Conservation (phyloP, 2,888 invertebrate species). For the Dynastes maya region DNA sequence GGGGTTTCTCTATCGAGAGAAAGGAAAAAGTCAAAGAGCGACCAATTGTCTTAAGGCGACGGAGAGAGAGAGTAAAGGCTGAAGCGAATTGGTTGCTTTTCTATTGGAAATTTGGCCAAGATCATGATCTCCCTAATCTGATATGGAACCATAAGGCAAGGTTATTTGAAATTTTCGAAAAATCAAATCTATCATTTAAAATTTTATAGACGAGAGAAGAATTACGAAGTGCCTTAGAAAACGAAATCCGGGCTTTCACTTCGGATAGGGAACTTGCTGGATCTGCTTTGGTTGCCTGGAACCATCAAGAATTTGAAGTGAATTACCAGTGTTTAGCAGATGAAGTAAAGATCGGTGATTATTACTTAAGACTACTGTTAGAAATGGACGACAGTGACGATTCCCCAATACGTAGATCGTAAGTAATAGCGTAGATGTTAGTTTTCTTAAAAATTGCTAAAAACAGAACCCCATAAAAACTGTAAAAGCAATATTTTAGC, state of each 20-base stretch:
- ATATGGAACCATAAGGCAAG: conserved; percentile 98
- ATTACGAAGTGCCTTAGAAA: conserved; percentile 91
- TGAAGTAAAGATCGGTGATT: conserved; percentile 98
- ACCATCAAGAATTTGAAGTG: conserved; percentile 97
- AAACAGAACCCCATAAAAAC: too few relatives aligned
- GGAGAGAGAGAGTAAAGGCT: conserved; percentile 90
- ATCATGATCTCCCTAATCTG: conserved; percentile 95
- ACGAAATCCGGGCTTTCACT: conserved; percentile 91
- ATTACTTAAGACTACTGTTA: conserved; percentile 93
- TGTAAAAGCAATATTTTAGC: too few relatives aligned
- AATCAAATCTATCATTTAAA: not conserved
- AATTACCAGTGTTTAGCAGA: conserved; percentile 94
- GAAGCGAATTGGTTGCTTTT: conserved; percentile 94
- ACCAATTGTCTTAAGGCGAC: conserved; percentile 92
- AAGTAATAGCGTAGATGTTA: conserved; percentile 69
- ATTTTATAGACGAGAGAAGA: conserved; percentile 90
- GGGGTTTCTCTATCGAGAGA: conserved; percentile 76
- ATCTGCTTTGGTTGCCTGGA: conserved; percentile 92
- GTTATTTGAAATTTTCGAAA: conserved; percentile 16
- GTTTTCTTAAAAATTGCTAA: too few relatives aligned
- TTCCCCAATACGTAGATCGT: conserved; percentile 92
- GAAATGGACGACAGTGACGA: conserved; percentile 91
- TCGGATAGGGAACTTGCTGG: conserved; percentile 92
- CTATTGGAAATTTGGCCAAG: conserved; percentile 94
- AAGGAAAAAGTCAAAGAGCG: conserved; percentile 80